Evolutionary conservation across 1,140 invertebrate species (phyloP).

Genomic region (Leptoteleia sp.): DNA sequence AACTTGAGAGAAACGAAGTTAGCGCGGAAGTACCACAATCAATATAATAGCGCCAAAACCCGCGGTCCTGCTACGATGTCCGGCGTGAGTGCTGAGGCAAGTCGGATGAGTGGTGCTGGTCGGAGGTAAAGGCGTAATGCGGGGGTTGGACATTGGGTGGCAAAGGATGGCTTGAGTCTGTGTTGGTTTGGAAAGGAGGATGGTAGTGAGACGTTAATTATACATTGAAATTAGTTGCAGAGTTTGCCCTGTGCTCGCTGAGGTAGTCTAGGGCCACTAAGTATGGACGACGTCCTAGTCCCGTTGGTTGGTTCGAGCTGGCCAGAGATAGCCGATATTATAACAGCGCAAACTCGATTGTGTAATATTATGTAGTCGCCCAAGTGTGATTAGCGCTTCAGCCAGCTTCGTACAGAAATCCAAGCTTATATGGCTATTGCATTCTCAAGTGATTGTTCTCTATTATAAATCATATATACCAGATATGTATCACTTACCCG

Average conservation of each 20-base stretch:
- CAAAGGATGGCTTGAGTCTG: slow-evolving; percentile 61
- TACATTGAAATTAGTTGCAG: slow-evolving; percentile 82
- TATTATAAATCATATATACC: slow-evolving; percentile 54
- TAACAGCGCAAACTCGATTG: no score
- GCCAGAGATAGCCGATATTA: no score
- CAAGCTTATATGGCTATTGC: slow-evolving; percentile 67
- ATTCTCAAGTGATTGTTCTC: slow-evolving; percentile 60
- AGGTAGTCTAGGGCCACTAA: no score
- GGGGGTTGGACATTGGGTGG: slow-evolving; percentile 58
- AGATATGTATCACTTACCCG: slow-evolving; percentile 16
- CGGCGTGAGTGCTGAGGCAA: slow-evolving; percentile 72
- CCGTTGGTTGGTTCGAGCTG: no score
- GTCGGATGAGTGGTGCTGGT: slow-evolving; percentile 68
- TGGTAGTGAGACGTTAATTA: slow-evolving; percentile 82
- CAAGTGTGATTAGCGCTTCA: slow-evolving; percentile 74
- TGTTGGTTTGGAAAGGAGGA: slow-evolving; percentile 69
- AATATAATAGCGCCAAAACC: slow-evolving; percentile 80
- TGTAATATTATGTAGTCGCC: slow-evolving; percentile 70
- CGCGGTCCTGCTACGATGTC: slow-evolving; percentile 74
- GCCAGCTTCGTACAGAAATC: slow-evolving; percentile 67
- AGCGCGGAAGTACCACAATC: slow-evolving; percentile 77
- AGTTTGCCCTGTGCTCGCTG: slow-evolving; percentile 78
- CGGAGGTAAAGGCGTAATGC: slow-evolving; percentile 68
- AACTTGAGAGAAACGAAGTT: slow-evolving; percentile 79
- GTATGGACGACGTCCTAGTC: no score